Conservation (phyloP, 2,113 vertebrate genomes). For the Oplegnathus fasciatus region DNA sequence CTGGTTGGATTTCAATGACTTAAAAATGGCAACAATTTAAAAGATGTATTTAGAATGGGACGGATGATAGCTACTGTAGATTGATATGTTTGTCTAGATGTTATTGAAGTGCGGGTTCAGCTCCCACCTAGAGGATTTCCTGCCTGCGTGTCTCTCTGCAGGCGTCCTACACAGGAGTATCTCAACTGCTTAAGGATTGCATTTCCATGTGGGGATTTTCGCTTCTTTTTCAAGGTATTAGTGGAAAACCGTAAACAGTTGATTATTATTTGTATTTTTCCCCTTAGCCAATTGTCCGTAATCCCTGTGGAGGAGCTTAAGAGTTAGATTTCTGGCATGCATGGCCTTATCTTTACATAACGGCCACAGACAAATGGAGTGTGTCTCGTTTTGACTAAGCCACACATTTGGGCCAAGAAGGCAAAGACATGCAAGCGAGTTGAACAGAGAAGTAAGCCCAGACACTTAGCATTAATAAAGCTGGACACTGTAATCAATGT, state of each 20-base stretch:
- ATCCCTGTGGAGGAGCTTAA: conserved; percentile 75
- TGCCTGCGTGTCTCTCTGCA: conserved; percentile 28
- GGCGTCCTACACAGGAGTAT: conserved; percentile 37
- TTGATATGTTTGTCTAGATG: conserved; percentile 36
- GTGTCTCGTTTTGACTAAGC: conserved; percentile 50
- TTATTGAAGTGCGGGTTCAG: conserved; percentile 46
- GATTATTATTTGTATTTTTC: conserved; percentile 74
- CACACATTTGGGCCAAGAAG: conserved; percentile 34
- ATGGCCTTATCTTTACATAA: conserved; percentile 66
- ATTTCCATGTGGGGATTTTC: conserved; percentile 58
- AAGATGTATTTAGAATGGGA: conserved; percentile 21
- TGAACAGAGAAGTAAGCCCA: conserved; percentile 40
- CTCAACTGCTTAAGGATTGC: conserved; percentile 51
- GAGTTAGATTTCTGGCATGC: conserved; percentile 69
- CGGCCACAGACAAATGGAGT: conserved; percentile 52
- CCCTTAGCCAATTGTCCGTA: conserved; percentile 73
- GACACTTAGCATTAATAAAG: conserved; percentile 64
- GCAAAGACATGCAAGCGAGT: conserved; percentile 46
- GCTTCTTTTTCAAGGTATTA: conserved; percentile 62
- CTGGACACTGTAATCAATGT: conserved; percentile 63
- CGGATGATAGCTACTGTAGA: conserved; percentile 11
- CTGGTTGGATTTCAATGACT: conserved; percentile 33
- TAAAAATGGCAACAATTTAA: conserved; percentile 45
- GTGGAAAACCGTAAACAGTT: conserved; percentile 67
- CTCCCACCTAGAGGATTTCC: conserved; percentile 60